These are phyloP conservation scores for Temnothorax nylanderi DNA, from an alignment of 1,140 invertebrate genomes.

Conservation along the genomic window DNA sequence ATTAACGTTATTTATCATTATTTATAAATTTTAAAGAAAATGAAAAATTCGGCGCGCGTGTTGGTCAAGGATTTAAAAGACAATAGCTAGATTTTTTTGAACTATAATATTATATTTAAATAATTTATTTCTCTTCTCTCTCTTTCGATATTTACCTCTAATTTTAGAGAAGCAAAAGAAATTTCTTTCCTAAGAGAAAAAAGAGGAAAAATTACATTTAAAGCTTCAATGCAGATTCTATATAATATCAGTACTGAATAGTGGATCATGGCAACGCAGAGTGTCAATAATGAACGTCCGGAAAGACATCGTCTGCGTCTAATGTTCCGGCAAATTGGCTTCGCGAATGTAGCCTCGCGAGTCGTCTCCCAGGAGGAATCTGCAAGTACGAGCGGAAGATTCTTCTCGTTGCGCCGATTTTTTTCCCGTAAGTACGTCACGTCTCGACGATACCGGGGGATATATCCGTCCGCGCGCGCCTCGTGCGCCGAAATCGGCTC, in stretches of 20 bases:
- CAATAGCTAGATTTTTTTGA: neutral
- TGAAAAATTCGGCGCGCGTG: neutral
- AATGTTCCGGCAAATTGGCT: slow-evolving; percentile 84
- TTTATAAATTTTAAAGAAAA: neutral
- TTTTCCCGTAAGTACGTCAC: slow-evolving; percentile 79
- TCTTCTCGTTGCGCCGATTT: slow-evolving; percentile 68
- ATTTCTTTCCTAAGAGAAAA: neutral
- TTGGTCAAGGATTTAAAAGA: neutral
- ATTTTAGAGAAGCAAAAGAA: neutral
- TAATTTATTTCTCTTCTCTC: neutral
- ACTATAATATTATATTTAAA: neutral
- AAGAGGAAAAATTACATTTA: neutral
- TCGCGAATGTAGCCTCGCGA: slow-evolving; percentile 78
- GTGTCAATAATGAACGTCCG: slow-evolving; percentile 66
- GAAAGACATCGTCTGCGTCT: slow-evolving; percentile 78
- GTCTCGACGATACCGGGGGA: slow-evolving; percentile 72
- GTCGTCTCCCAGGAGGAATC: slow-evolving; percentile 78
- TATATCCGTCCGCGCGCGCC: slow-evolving; percentile 29
- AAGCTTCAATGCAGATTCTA: neutral
- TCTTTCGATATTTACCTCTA: neutral
- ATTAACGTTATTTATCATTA: neutral
- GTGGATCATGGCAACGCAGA: slow-evolving; percentile 6
- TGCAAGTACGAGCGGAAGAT: slow-evolving; percentile 68
- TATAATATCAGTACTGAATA: slow-evolving; percentile 27
- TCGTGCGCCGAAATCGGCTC: slow-evolving; percentile 42